phyloP scores from a whole-genome alignment of 2,888 invertebrate species.

The Himalopsyche tibetana region DNA sequence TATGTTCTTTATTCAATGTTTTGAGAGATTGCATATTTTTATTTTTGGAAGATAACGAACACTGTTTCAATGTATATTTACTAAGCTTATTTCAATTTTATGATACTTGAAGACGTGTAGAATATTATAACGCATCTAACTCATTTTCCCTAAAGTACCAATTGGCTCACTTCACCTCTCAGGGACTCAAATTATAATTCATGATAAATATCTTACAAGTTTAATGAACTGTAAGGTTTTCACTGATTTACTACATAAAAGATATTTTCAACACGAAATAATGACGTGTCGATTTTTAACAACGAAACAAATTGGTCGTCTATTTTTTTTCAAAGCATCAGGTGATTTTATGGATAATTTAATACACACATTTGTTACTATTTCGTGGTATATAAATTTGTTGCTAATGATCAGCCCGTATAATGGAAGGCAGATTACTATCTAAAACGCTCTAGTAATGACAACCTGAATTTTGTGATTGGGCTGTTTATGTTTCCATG shows the following conservation, averaged over 20 bases:
- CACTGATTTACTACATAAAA: not conserved
- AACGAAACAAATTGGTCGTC: slow-evolving; percentile 45
- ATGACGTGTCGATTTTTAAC: slow-evolving; percentile 47
- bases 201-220: too few species aligned
- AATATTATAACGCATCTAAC: too few species aligned
- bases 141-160: too few species aligned
- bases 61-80: too few species aligned
- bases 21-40: too few species aligned
- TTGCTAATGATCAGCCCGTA: slow-evolving; percentile 54
- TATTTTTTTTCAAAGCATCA: slow-evolving; percentile 47
- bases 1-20: too few species aligned
- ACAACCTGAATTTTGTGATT: slow-evolving; percentile 55
- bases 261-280: slow-evolving; percentile 42
- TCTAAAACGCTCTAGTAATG: slow-evolving; percentile 58
- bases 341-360: slow-evolving; percentile 60
- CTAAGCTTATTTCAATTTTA: too few species aligned
- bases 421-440: slow-evolving; percentile 49
- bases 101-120: too few species aligned
- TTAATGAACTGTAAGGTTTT: not conserved
- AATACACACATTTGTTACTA: slow-evolving; percentile 49
- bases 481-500: slow-evolving; percentile 13
- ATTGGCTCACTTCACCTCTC: too few species aligned
- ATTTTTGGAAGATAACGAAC: too few species aligned
- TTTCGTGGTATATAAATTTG: slow-evolving; percentile 52
- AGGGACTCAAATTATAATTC: too few species aligned